Conservation (phyloP, 2,888 invertebrate species). For the Theodoxus fluviatilis region DNA sequence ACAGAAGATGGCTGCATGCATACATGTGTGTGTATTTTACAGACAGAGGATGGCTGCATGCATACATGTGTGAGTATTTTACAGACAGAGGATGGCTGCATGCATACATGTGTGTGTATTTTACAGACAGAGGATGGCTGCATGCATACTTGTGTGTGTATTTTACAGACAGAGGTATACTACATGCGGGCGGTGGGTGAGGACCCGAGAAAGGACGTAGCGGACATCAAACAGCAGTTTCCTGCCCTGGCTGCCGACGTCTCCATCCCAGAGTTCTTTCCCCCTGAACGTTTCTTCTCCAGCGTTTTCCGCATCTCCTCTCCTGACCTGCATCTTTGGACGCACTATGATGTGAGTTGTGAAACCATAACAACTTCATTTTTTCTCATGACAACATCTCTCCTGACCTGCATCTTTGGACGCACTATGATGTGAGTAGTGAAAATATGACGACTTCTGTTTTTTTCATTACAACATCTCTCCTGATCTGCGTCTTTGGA, state of each 20-base stretch:
- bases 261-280: slow-evolving; percentile 66
- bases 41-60: no score
- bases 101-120: no score
- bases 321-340: slow-evolving; percentile 68
- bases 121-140: no score
- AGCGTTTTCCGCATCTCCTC: slow-evolving; percentile 70
- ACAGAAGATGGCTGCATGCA: no score
- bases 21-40: no score
- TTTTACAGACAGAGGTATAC: slow-evolving; percentile 61
- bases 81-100: no score
- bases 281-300: slow-evolving; percentile 67
- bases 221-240: slow-evolving; percentile 67
- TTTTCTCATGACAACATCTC: no score
- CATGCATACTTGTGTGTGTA: no score
- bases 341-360: slow-evolving; percentile 70
- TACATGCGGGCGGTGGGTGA: slow-evolving; percentile 68
- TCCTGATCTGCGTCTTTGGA: slow-evolving; percentile 69
- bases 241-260: slow-evolving; percentile 67
- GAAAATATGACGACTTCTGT: no score
- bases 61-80: no score
- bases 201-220: slow-evolving; percentile 68
- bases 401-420: slow-evolving; percentile 68
- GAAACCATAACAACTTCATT: no score
- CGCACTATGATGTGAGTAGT: slow-evolving; percentile 70
- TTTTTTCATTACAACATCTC: no score